Conservation (phyloP, 1,140 invertebrate species). For the Dinothrombium tinctorium region DNA sequence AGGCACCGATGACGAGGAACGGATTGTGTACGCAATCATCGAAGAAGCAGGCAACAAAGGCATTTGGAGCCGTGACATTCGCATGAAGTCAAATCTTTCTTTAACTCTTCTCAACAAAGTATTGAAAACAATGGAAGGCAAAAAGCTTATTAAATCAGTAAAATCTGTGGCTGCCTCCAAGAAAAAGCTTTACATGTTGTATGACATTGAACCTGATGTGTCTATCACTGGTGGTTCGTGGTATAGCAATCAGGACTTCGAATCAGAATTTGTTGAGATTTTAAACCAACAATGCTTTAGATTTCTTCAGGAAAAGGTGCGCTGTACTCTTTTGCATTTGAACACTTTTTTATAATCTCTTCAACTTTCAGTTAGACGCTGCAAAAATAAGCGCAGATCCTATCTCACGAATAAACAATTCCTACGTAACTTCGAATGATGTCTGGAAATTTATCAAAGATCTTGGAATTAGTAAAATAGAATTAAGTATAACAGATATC, state of each 20-base stretch:
- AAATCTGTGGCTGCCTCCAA: slow-evolving; percentile 53
- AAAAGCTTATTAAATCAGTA: slow-evolving; percentile 84
- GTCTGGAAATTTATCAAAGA: slow-evolving; percentile 56
- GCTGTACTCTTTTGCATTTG: no score
- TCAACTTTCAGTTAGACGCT: no score
- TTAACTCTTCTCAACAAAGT: slow-evolving; percentile 77
- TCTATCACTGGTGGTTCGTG: slow-evolving; percentile 90
- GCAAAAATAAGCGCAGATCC: slow-evolving; percentile 23
- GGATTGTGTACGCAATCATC: slow-evolving; percentile 71
- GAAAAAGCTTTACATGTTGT: slow-evolving; percentile 91
- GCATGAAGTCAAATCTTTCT: slow-evolving; percentile 62
- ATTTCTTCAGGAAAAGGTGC: slow-evolving; percentile 40
- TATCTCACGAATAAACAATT: slow-evolving; percentile 40
- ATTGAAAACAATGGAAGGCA: slow-evolving; percentile 71
- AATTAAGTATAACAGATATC: slow-evolving; percentile 59
- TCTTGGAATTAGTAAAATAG: slow-evolving; percentile 71
- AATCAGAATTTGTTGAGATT: slow-evolving; percentile 89
- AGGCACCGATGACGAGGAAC: slow-evolving; percentile 49
- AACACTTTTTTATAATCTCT: no score
- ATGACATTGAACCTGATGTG: slow-evolving; percentile 71
- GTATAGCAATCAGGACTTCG: slow-evolving; percentile 73
- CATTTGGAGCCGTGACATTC: slow-evolving; percentile 87
- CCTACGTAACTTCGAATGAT: slow-evolving; percentile 23
- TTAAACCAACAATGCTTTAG: slow-evolving; percentile 68
- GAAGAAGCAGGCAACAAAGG: slow-evolving; percentile 70